Base-by-base conservation (phyloP, 2,113 vertebrate genomes). In the Pachypanchax playfairii region DNA sequence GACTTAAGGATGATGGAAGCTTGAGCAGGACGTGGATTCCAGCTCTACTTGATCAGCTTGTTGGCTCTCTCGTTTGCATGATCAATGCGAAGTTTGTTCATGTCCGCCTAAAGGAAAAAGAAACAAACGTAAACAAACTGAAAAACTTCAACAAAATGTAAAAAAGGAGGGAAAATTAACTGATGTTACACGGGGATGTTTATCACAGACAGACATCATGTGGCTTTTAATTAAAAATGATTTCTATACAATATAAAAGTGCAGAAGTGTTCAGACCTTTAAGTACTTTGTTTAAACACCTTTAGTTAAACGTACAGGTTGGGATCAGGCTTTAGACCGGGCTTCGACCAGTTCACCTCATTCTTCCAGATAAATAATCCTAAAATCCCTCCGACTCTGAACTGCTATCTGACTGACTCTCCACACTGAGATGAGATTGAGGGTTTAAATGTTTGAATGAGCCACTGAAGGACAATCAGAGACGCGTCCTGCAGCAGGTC, bases 41-140 rank as follows among this genome's bases (percentile, higher is more conserved):
- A 28, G 0, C 10, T 70, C 75, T 88, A 91, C 42, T 96, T 91
- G 83, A 98, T 92, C 73, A 98, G 94, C 89, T 98, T 98, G 92
- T 95, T 94, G 84, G 97, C 97, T 93, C 91, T 93, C 70, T 88
- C 41, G 84, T 97, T 99, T 9, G 96, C 97, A 56, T 92, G 90
- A 6, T 96, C 94, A 70, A 98, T 95, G 36, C 95, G 96, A 17
- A 84, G 59, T 86, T 92, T 96, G 90, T 96, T 98, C 79, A 93
- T 92, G 5, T 96, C 96, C 2, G 95, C 96, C 97, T 98, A 85
- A 69, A 92, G 90, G 53, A 59, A 25, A 83, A 4, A 56, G 15
- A 43, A 13, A 42, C 42, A 47, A 25, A n/a, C 1, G 17, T 29
- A 3, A 20, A 46, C 43, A 46, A 48, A 49, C 17, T 8, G 25